These are phyloP conservation scores for Sitophilus oryzae DNA, from an alignment of 1,140 invertebrate species.

Conservation along the genomic window DNA sequence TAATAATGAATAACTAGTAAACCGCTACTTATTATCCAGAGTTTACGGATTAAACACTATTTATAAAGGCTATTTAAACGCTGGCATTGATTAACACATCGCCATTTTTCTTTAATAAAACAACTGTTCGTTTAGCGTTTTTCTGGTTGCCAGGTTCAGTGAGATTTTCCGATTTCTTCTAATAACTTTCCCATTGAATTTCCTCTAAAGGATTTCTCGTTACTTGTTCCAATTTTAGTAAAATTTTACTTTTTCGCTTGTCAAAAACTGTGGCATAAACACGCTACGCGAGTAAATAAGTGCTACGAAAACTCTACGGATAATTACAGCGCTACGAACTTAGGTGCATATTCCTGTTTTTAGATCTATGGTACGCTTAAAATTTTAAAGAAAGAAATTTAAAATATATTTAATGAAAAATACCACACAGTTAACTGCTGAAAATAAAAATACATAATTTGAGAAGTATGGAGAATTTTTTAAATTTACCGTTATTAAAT, in stretches of 20 bases:
- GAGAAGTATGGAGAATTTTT: too few species aligned
- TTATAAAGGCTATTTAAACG: conserved; percentile 5
- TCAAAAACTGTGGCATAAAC: conserved; percentile 23
- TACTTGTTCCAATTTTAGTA: conserved; percentile 11
- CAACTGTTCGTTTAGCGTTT: not conserved
- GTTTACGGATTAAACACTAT: not conserved
- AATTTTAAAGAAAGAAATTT: too few species aligned
- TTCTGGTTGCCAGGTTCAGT: not conserved
- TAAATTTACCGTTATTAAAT: too few species aligned
- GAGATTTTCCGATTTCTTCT: not conserved
- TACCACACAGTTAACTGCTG: too few species aligned
- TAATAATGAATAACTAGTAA: not conserved
- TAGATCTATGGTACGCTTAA: too few species aligned
- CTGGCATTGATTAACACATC: conserved; percentile 20
- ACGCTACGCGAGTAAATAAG: conserved; percentile 10
- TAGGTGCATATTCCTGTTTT: not conserved
- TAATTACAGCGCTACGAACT: not conserved
- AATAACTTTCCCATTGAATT: not conserved
- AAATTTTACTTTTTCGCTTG: conserved; percentile 16
- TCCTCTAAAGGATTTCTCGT: not conserved
- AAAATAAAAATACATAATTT: too few species aligned
- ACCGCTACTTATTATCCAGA: too few species aligned
- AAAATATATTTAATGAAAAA: too few species aligned
- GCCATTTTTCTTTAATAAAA: conserved; percentile 24
- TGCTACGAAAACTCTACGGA: not conserved